phyloP scores from a whole-genome alignment of 2,113 vertebrate species.

The Neolamprologus tretocephalus region DNA sequence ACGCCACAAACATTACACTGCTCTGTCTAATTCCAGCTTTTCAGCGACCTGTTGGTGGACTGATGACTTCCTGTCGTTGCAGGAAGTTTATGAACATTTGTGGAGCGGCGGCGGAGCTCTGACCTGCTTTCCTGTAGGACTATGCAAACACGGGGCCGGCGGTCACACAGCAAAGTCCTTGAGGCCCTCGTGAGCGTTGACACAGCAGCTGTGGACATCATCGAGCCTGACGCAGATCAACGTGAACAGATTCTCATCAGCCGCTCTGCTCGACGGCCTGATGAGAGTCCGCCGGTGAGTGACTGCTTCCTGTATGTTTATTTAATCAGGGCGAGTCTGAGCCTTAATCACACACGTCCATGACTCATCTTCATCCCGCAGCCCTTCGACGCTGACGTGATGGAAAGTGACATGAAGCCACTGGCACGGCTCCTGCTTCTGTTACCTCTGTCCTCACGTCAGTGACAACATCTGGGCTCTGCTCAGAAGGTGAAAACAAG shows the following conservation, averaged over 20 bases:
- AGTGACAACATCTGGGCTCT: neutral
- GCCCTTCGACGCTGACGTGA: neutral
- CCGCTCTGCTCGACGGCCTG: neutral
- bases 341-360: neutral
- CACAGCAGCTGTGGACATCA: neutral
- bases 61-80: neutral
- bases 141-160: neutral
- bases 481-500: neutral
- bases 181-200: neutral
- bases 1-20: neutral
- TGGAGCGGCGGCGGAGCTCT: accelerated
- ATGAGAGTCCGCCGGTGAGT: neutral
- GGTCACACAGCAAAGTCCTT: neutral
- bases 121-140: neutral
- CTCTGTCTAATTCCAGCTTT: neutral
- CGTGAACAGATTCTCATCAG: neutral
- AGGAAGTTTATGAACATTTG: neutral
- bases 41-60: accelerated
- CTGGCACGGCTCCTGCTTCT: neutral
- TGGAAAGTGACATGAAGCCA: neutral
- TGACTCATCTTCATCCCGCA: neutral
- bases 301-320: neutral
- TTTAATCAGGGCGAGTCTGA: neutral
- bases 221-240: neutral
- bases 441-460: neutral